Base-by-base conservation (phyloP, 2,888 invertebrate species). In the Smittia sp. region DNA sequence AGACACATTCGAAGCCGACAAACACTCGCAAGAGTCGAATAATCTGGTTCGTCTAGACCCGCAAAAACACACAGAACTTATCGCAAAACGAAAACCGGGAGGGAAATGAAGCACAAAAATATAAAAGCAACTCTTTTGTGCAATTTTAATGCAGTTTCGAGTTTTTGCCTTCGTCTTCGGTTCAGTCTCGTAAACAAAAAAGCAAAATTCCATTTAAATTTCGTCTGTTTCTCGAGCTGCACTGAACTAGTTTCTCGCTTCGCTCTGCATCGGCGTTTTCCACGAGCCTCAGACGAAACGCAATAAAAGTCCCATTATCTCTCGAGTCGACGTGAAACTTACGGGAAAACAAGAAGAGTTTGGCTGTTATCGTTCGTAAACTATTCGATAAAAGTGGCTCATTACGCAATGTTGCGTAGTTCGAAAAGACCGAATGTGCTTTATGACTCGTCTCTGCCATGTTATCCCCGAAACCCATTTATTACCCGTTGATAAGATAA, bases 131-230 rank as follows among this genome's bases (percentile, higher is more conserved):
- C 11, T 46, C 15, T 46, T 46, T 46, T 46, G 11, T 46, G 46
- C 46, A 46, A 46, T 46, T 46, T 46, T 46, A 46, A 46, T 46
- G 46, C 46, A 46, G 46, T 46, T 46, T 46, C 46, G 15, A 46
- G n/a, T 46, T 32, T 46, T 46, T 46, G 46, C 46, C n/a, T 46
- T 11, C 46, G 2, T 46, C 11, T 46, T 46, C 46, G 32, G 46
- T n/a, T n/a, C 46, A n/a, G 32, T 32, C 32, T 32, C 32, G 32
- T 32, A 32, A 32, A 32, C 32, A 32, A 46, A 46, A 46, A 46
- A 46, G 11, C 46, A 32, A 9, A 32, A 32, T 15, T 46, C 46
- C 46, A 46, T 46, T 46, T 46, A 15, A 46, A 46, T 46, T 32
- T 46, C 46, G 46, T 46, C 11, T 46, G 11, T 15, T 46, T 46